Base-by-base conservation (phyloP, 1,140 invertebrate genomes). In the Limonius californicus region DNA sequence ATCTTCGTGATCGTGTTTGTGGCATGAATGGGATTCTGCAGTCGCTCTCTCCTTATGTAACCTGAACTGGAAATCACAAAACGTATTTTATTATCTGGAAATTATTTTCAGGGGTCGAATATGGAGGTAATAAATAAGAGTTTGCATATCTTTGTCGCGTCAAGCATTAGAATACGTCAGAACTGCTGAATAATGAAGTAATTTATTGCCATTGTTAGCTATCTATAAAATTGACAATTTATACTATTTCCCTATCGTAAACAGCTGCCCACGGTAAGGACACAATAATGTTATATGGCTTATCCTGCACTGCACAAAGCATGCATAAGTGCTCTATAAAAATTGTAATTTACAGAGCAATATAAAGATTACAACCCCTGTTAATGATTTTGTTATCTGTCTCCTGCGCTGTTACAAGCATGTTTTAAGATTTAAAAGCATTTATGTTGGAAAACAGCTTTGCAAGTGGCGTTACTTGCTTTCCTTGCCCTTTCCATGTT, bases 171-270 rank as follows among this genome's bases (percentile, higher is more conserved):
- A 7, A 12, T 50, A 50, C 14, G 16, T 3, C 16, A 21, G 1
- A 43, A 50, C 16, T 50, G 45, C 8, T 50, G 8, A 19, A 50
- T 50, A 32, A 27, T 16, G 30, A 55, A 27, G 30, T 55, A 27
- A 55, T 55, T 55, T 55, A 55, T 30, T 16, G 14, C 21, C 21
- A 55, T 32, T 55, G 27, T 27, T 23, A 55, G 27, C 16, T n/a
- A 55, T 27, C 27, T 32, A 32, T 55, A 55, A 55, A 55, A 55
- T 55, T 55, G 53, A 55, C 53, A 55, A 55, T 55, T 55, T 55
- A 55, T 55, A 55, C 53, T 12, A 55, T 55, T 55, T 55, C 21
- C 53, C 53, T 23, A 32, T 55, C 20, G 15, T 55, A 55, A 55
- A 55, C 27, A 55, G 20, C 27, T 32, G 53, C 53, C 53, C 53